Base-by-base conservation (phyloP, 2,797 vertebrate genomes). In the Amniataba percoides region DNA sequence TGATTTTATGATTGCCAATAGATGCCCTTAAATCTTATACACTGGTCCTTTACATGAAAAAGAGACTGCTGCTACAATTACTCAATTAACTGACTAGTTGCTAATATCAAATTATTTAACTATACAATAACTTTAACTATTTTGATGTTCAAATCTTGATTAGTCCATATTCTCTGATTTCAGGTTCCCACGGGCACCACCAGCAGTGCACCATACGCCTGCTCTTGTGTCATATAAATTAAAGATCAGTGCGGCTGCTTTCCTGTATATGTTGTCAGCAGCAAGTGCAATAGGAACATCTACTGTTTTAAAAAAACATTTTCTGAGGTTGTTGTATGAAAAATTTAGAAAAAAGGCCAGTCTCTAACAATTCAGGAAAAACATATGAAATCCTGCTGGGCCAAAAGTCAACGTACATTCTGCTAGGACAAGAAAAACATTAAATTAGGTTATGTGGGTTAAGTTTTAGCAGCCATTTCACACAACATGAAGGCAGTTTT, bases 351-450 rank as follows among this genome's bases (percentile, higher is more conserved):
- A 49, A 0, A 10, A 23, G 2, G 55, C 4, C 11, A 40, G 18
- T 27, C 0, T 4, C 6, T 16, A 52, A 40, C 31, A 62, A 13
- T n/a, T 39, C 10, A 25, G 0, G 9, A 10, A 31, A 67, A 62
- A 21, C 7, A 45, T 56, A 2, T 63, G 13, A 15, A 63, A 58
- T 31, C 1, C 13, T 27, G 15, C 7, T 59, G 46, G 9, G 52
- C 5, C 15, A 71, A 34, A 78, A 36, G 4, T 31, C 12, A 57
- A 19, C 59, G 67, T 55, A 82, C 16, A 27, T 0, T 36, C 18
- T 2, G 3, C 1, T 16, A 14, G 14, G 25, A 31, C 42, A 61
- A 55, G 42, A 1, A 49, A 51, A 45, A 68, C 49, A 48, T 15
- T 3, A 43, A 27, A 3, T 27, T 5, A 31, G 5, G 5, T 18